phyloP scores from a whole-genome alignment of 2,797 vertebrate genomes.

The Galagoides demidoff region DNA sequence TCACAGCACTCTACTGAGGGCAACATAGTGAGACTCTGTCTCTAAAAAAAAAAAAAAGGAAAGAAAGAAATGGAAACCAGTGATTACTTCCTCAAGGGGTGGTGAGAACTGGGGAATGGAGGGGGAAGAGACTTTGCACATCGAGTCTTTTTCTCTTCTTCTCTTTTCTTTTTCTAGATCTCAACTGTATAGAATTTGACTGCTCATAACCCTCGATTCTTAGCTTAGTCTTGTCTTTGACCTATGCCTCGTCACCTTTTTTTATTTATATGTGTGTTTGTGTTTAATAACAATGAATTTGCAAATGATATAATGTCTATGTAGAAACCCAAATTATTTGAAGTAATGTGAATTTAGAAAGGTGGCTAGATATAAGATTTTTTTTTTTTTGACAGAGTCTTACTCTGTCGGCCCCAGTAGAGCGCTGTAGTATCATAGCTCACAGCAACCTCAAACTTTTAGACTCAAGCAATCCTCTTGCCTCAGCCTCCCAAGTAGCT shows the following conservation, averaged over 20 bases:
- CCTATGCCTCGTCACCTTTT: neutral
- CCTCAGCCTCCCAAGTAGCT: too few species aligned
- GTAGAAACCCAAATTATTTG: neutral
- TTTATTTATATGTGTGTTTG: neutral
- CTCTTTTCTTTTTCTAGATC: neutral
- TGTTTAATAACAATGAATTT: neutral
- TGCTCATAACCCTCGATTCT: neutral
- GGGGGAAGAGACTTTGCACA: neutral
- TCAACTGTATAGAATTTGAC: neutral
- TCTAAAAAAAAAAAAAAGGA: too few species aligned
- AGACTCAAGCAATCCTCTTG: too few species aligned
- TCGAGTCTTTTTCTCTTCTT: neutral
- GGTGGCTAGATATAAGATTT: neutral
- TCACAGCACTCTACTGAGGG: too few species aligned
- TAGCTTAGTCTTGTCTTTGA: neutral
- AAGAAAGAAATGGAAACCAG: neutral
- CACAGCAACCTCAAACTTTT: too few species aligned
- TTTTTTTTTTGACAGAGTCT: too few species aligned
- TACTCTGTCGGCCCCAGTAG: too few species aligned
- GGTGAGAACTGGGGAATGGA: neutral
- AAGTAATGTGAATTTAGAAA: constrained; percentile 18
- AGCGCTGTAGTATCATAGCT: too few species aligned
- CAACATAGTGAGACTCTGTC: too few species aligned
- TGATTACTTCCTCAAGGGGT: neutral
- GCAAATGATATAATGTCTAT: neutral